phyloP scores from a whole-genome alignment of 1,140 invertebrate genomes.

The Xylocopa sonorina region DNA sequence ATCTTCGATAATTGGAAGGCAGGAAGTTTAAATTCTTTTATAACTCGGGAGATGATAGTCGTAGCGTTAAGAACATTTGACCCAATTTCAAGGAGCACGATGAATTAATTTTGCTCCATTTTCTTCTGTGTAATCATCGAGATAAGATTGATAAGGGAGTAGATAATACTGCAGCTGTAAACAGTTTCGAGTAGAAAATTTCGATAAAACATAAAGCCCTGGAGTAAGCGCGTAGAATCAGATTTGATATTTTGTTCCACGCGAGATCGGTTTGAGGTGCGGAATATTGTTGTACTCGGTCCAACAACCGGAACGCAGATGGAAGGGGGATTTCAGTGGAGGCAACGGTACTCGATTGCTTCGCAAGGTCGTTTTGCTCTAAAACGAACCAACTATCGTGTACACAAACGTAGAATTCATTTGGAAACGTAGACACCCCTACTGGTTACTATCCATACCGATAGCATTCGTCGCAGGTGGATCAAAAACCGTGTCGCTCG shows the following conservation, averaged over 20 bases:
- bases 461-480: background rate
- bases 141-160: background rate
- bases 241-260: no score
- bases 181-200: background rate
- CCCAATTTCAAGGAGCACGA: background rate
- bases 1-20: no score
- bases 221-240: no score
- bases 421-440: background rate
- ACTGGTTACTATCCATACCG: background rate
- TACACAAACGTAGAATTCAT: background rate
- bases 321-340: background rate
- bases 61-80: background rate
- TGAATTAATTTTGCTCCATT: background rate
- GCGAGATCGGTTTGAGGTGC: no score
- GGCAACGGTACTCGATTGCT: conserved; percentile 6
- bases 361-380: background rate
- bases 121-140: background rate
- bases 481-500: background rate
- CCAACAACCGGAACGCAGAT: background rate
- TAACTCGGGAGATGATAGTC: no score
- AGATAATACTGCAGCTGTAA: background rate
- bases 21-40: no score
- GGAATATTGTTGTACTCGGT: no score
- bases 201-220: background rate
- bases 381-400: background rate